A percentile compares a stretch with the other conserved stretches of the same genome.
phyloP scores from a whole-genome alignment of 2,113 vertebrate species.

The Tragelaphus buxtoni region DNA sequence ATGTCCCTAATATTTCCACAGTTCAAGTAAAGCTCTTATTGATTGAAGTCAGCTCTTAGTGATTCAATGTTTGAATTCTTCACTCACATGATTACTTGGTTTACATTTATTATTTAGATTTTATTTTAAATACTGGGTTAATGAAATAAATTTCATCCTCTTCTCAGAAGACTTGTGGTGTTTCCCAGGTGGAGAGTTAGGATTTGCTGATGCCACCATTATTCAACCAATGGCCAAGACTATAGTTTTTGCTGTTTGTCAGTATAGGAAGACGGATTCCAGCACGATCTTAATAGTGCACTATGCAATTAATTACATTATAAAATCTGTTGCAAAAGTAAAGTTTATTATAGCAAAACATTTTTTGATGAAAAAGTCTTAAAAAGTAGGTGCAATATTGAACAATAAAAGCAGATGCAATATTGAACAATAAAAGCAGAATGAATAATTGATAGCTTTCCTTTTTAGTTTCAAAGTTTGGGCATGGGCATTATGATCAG shows the following conservation, averaged over 20 bases:
- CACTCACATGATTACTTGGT: neutral
- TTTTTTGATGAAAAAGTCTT: neutral
- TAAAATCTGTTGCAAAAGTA: neutral
- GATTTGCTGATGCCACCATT: neutral
- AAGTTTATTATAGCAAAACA: neutral
- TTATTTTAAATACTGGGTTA: neutral
- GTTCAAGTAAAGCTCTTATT: neutral
- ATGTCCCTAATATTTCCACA: neutral
- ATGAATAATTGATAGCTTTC: neutral
- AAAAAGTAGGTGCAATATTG: neutral
- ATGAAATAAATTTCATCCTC: neutral
- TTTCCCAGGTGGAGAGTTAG: neutral
- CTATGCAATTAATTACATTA: neutral
- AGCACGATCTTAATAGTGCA: neutral
- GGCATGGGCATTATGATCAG: neutral
- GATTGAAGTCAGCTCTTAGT: neutral
- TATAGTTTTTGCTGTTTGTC: neutral
- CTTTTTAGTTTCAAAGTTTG: neutral
- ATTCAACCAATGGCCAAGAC: neutral
- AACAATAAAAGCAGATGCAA: neutral
- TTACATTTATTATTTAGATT: constrained; percentile 1
- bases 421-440: neutral
- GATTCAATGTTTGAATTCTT: neutral
- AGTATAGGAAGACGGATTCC: neutral
- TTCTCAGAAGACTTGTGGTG: neutral